Percentiles rank a stretch among this genome's conserved stretches.
Conservation (phyloP, 2,113 vertebrate genomes). For the Xenopus tropicalis region UCB_Xtro_10.0 CM004444.2:139886001-139886500, state of each 20-base stretch:
- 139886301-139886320: slow-evolving; percentile 36
- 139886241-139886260: slow-evolving; percentile 29
- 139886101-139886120: background rate
- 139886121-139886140: slow-evolving; percentile 7
- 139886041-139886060: too few relatives aligned
- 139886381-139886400: slow-evolving; percentile 14
- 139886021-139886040: too few relatives aligned
- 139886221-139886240: slow-evolving; percentile 21
- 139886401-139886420: slow-evolving; percentile 28
- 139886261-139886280: slow-evolving; percentile 18
- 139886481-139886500: slow-evolving; percentile 3
- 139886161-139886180: slow-evolving; percentile 22
- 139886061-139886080: too few relatives aligned
- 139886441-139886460: background rate
- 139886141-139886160: slow-evolving; percentile 8
- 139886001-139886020: too few relatives aligned
- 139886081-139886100: too few relatives aligned
- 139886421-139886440: slow-evolving; percentile 16
- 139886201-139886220: slow-evolving; percentile 25
- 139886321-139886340: slow-evolving; percentile 22
- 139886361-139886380: slow-evolving; percentile 36
- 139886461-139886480: background rate
- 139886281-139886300: slow-evolving; percentile 25
- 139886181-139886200: slow-evolving; percentile 33
- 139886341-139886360: slow-evolving; percentile 32